A percentile compares a stretch with the other conserved stretches of the same genome.
These are phyloP conservation scores for Eurois occulta DNA, from an alignment of 2,888 invertebrate genomes.

Conservation along the genomic window DNA sequence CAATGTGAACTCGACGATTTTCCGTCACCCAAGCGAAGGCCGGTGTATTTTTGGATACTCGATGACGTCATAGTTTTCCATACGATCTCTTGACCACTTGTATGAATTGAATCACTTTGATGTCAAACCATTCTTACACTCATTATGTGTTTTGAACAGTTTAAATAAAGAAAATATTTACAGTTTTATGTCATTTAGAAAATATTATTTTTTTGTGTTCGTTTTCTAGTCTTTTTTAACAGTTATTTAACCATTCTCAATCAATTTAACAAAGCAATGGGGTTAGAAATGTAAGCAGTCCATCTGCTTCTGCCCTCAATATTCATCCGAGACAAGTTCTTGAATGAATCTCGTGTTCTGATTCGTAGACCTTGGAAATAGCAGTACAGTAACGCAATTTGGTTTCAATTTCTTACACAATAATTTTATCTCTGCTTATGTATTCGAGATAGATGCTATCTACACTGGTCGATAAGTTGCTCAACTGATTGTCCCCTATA, in stretches of 20 bases:
- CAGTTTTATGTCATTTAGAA: conserved; percentile 8
- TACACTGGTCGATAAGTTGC: conserved; percentile 29
- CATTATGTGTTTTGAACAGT: conserved; percentile 41
- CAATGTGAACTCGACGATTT: conserved; percentile 78
- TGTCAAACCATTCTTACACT: conserved; percentile 56
- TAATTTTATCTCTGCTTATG: conserved; percentile 24
- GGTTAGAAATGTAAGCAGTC: background rate
- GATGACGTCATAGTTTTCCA: conserved; percentile 83
- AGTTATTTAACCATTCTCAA: background rate
- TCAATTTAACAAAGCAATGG: background rate
- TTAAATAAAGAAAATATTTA: conserved; percentile 20
- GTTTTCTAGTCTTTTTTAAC: background rate
- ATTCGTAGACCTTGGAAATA: conserved; percentile 30
- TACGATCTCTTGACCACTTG: conserved; percentile 73
- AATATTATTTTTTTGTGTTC: background rate
- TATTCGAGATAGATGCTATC: conserved; percentile 32
- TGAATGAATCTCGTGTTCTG: conserved; percentile 21
- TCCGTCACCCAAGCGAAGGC: conserved; percentile 84
- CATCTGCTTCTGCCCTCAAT: background rate
- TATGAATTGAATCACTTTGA: conserved; percentile 66
- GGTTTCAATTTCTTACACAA: conserved; percentile 33
- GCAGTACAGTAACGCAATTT: conserved; percentile 22
- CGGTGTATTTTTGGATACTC: conserved; percentile 80
- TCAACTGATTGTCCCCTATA: conserved; percentile 36
- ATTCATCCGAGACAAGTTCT: conserved; percentile 17